Evolutionary conservation across 2,797 vertebrate genomes (phyloP).

Genomic region (Moxostoma hubbsi): DNA sequence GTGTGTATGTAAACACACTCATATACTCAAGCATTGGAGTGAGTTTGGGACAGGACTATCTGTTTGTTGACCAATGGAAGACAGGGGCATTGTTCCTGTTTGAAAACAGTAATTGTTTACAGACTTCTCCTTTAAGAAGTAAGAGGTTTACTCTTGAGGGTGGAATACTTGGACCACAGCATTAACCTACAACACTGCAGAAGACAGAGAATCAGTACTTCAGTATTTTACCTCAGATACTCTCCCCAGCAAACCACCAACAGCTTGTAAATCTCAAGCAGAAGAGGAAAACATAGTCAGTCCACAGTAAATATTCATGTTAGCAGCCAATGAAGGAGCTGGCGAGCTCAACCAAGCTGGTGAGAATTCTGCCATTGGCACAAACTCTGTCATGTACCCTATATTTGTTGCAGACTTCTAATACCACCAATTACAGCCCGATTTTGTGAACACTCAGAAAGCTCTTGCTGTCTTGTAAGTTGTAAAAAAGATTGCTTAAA

Average conservation of each 20-base stretch:
- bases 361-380: conserved; percentile 67
- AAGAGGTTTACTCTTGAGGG: conserved; percentile 49
- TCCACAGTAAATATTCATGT: conserved; percentile 80
- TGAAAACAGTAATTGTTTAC: too few relatives aligned
- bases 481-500: conserved; percentile 26
- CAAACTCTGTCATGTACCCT: conserved; percentile 69
- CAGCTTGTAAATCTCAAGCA: conserved; percentile 73
- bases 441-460: conserved; percentile 59
- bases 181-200: conserved; percentile 54
- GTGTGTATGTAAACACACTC: too few relatives aligned
- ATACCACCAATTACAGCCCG: conserved; percentile 63
- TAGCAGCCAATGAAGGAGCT: conserved; percentile 69
- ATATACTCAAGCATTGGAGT: too few relatives aligned
- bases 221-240: conserved; percentile 65
- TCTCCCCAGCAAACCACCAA: conserved; percentile 73
- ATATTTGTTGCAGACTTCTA: conserved; percentile 67
- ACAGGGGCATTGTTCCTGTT: conserved; percentile 1
- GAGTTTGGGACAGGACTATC: too few relatives aligned
- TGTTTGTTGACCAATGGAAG: too few relatives aligned
- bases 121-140: conserved; percentile 13
- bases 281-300: conserved; percentile 63
- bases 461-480: conserved; percentile 54
- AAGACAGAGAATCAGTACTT: conserved; percentile 65
- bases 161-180: conserved; percentile 46
- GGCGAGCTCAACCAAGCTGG: conserved; percentile 67